A percentile compares a stretch with the other conserved stretches of the same genome.
These are phyloP conservation scores for Cheilosia vulpina DNA, from an alignment of 2,888 invertebrate species.

Conservation along the genomic window DNA sequence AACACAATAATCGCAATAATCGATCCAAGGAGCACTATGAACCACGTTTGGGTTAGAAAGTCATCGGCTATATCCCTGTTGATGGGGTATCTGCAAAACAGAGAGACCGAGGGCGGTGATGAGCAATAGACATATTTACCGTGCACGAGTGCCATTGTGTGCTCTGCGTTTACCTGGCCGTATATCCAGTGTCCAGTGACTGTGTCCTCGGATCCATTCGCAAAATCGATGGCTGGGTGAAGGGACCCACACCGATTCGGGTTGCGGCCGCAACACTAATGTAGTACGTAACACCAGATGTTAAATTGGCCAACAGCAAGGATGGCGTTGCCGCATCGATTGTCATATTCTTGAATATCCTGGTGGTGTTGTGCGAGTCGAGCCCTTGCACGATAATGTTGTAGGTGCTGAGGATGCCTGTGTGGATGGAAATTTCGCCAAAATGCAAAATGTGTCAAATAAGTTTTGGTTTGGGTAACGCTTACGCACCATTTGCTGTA, in stretches of 20 bases:
- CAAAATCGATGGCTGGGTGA: slow-evolving; percentile 88
- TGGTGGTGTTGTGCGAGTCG: slow-evolving; percentile 85
- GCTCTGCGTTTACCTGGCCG: slow-evolving; percentile 75
- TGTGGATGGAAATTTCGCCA: slow-evolving; percentile 19
- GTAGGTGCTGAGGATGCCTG: slow-evolving; percentile 90
- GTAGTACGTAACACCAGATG: slow-evolving; percentile 91
- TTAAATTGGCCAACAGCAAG: slow-evolving; percentile 91
- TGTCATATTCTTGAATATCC: slow-evolving; percentile 88
- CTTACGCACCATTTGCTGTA: slow-evolving; percentile 89
- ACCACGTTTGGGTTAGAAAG: slow-evolving; percentile 94
- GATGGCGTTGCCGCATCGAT: slow-evolving; percentile 89
- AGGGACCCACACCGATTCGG: slow-evolving; percentile 91
- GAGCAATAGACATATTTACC: background rate
- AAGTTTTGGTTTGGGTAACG: slow-evolving; percentile 42
- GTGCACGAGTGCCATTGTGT: background rate
- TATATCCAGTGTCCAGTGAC: slow-evolving; percentile 84
- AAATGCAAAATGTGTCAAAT: slow-evolving; percentile 71
- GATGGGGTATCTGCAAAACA: slow-evolving; percentile 84
- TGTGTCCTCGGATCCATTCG: slow-evolving; percentile 86
- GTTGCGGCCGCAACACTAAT: slow-evolving; percentile 94
- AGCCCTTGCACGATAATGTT: slow-evolving; percentile 88
- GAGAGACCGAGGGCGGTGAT: background rate
- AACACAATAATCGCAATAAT: slow-evolving; percentile 93
- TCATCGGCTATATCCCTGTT: slow-evolving; percentile 86
- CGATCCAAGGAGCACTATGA: slow-evolving; percentile 93